Conservation (phyloP, 2,888 invertebrate genomes). For the Meiosimyza decipiens region DNA sequence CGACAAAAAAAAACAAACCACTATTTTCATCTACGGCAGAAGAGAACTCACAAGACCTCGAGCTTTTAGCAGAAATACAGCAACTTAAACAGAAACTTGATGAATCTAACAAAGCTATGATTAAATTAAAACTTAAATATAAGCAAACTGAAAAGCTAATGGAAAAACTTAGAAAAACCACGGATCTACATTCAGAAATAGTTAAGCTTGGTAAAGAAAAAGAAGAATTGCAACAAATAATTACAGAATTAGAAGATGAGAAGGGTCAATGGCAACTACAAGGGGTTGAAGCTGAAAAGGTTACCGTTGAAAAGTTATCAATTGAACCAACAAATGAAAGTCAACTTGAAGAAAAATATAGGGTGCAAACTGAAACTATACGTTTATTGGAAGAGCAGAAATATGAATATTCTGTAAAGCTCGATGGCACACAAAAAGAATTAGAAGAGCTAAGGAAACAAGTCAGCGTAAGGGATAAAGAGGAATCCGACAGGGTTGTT, state of each 20-base stretch:
- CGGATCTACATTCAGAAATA: slow-evolving; percentile 76
- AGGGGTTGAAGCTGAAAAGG: slow-evolving; percentile 46
- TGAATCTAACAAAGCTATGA: slow-evolving; percentile 74
- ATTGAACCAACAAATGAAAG: slow-evolving; percentile 7
- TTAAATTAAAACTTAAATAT: slow-evolving; percentile 69
- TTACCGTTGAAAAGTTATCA: slow-evolving; percentile 5
- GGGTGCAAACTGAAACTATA: slow-evolving; percentile 57
- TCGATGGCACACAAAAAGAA: slow-evolving; percentile 71
- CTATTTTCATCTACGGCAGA: slow-evolving; percentile 57
- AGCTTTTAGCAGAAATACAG: slow-evolving; percentile 58
- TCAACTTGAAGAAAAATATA: slow-evolving; percentile 50
- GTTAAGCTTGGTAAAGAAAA: slow-evolving; percentile 74
- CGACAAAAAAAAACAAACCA: slow-evolving; percentile 56
- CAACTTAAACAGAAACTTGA: slow-evolving; percentile 78
- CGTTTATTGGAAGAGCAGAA: slow-evolving; percentile 70
- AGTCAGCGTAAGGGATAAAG: slow-evolving; percentile 69
- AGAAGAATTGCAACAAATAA: slow-evolving; percentile 76
- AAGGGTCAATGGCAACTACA: slow-evolving; percentile 87
- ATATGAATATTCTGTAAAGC: slow-evolving; percentile 74
- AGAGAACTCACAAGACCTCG: slow-evolving; percentile 46
- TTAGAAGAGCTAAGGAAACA: slow-evolving; percentile 59
- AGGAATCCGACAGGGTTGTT: slow-evolving; percentile 75
- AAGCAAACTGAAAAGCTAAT: slow-evolving; percentile 83
- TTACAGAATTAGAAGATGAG: slow-evolving; percentile 89
- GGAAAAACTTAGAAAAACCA: slow-evolving; percentile 74